Evolutionary conservation across 1,140 invertebrate genomes (phyloP).

Genomic region (Caerostris darwini): DNA sequence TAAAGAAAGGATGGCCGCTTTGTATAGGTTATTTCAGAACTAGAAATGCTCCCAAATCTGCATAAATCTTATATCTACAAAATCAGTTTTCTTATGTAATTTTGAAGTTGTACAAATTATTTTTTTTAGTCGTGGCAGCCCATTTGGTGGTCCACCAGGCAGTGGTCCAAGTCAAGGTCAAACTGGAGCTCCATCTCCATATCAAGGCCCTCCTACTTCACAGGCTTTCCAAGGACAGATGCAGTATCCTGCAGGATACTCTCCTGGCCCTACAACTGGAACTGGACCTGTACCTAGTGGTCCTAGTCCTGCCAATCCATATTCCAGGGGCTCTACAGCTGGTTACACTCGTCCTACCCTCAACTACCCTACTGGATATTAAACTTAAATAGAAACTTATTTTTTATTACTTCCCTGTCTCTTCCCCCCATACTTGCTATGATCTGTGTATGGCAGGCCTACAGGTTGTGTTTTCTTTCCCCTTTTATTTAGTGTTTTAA

Average conservation of each 20-base stretch:
- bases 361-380: slow-evolving; percentile 70
- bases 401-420: neutral
- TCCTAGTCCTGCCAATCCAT: slow-evolving; percentile 40
- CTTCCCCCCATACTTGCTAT: neutral
- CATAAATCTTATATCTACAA: neutral
- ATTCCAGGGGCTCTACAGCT: slow-evolving; percentile 63
- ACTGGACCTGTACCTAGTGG: slow-evolving; percentile 21
- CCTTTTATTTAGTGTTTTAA: slow-evolving; percentile 9
- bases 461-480: slow-evolving; percentile 8
- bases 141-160: slow-evolving; percentile 38
- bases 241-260: slow-evolving; percentile 68
- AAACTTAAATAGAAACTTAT: slow-evolving; percentile 21
- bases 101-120: neutral
- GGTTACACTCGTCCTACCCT: slow-evolving; percentile 67
- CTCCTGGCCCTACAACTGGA: slow-evolving; percentile 42
- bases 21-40: too few relatives aligned
- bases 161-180: slow-evolving; percentile 50
- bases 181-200: slow-evolving; percentile 34
- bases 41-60: too few relatives aligned
- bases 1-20: too few relatives aligned
- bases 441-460: slow-evolving; percentile 66
- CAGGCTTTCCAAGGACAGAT: slow-evolving; percentile 64
- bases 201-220: slow-evolving; percentile 60
- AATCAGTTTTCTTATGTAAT: neutral
- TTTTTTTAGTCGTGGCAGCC: slow-evolving; percentile 50